These are phyloP conservation scores for Varanus salvator DNA, from an alignment of 2,113 vertebrate species.

Conservation along the genomic window DNA sequence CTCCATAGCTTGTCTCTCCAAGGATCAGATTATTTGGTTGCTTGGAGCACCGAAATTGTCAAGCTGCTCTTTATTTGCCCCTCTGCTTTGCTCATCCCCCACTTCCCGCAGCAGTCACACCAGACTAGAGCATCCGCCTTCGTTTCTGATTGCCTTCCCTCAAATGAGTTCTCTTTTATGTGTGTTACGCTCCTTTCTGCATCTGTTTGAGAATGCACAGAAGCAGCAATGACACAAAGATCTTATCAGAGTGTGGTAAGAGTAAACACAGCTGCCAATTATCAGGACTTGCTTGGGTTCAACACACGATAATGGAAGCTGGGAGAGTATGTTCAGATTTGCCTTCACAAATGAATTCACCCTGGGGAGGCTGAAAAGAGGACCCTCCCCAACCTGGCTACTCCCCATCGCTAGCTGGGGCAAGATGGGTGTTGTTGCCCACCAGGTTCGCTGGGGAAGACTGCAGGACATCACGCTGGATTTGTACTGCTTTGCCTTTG, in stretches of 20 bases:
- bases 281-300: background rate
- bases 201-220: background rate
- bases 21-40: background rate
- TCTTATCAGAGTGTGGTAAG: background rate
- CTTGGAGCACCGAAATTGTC: too few species aligned
- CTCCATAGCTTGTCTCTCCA: background rate
- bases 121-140: background rate
- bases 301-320: background rate
- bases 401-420: background rate
- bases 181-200: background rate
- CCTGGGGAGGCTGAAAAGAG: background rate
- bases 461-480: background rate
- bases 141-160: background rate
- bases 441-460: background rate
- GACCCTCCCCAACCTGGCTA: too few species aligned
- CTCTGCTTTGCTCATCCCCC: too few species aligned
- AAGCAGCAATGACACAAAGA: background rate
- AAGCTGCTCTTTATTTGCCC: too few species aligned
- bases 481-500: background rate
- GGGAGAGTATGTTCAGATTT: background rate
- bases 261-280: background rate
- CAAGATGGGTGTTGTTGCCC: background rate
- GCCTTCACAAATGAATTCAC: background rate
- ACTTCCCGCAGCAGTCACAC: background rate
- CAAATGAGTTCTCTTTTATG: background rate